A percentile compares a stretch with the other conserved stretches of the same genome.
phyloP scores from a whole-genome alignment of 2,888 invertebrate genomes.

The Microctonus hyperodae region DNA sequence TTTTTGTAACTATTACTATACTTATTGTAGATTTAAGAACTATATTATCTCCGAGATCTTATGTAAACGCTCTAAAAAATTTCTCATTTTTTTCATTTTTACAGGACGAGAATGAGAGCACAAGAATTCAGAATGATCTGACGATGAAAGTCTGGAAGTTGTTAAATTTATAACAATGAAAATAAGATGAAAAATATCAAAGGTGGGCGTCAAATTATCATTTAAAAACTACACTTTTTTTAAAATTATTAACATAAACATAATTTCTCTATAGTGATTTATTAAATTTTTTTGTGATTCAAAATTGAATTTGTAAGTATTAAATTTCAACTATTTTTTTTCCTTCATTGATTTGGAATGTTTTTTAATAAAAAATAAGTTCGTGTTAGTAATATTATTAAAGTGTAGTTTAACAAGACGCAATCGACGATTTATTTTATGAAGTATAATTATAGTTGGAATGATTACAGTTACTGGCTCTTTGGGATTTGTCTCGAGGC shows the following conservation, averaged over 20 bases:
- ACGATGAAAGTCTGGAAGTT: neutral
- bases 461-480: slow-evolving; percentile 48
- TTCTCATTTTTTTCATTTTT: slow-evolving; percentile 15
- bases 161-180: neutral
- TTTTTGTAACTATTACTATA: neutral
- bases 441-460: slow-evolving; percentile 44
- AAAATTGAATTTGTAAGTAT: no score
- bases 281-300: no score
- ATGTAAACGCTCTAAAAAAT: neutral
- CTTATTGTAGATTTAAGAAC: neutral
- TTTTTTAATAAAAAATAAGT: no score
- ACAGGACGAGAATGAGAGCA: slow-evolving; percentile 23
- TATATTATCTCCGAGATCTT: neutral
- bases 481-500: slow-evolving; percentile 47
- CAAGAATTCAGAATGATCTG: slow-evolving; percentile 3
- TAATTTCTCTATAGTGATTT: no score
- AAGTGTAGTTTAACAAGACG: slow-evolving; percentile 39
- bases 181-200: slow-evolving; percentile 43
- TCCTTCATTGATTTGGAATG: no score
- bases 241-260: no score
- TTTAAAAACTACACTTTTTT: slow-evolving; percentile 37
- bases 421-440: slow-evolving; percentile 34
- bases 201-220: slow-evolving; percentile 53
- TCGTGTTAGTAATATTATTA: slow-evolving; percentile 12
- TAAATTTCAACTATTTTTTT: no score